Evolutionary conservation across 2,797 vertebrate genomes (phyloP).

Genomic region (Sebastes taczanowskii): DNA sequence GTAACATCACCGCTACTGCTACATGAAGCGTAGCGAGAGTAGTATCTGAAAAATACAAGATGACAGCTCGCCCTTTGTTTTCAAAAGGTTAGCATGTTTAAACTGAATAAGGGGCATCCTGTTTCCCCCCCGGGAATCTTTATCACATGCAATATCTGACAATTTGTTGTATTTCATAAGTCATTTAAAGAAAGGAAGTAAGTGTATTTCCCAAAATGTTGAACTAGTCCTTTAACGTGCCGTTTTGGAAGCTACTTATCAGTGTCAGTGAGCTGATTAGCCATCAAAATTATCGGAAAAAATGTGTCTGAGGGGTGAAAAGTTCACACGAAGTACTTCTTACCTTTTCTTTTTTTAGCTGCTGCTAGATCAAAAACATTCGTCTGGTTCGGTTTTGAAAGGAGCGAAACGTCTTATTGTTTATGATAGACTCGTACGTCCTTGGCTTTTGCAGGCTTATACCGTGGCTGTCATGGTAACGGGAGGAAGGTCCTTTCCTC

Average conservation of each 20-base stretch:
- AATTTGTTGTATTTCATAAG: background rate
- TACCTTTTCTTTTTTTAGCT: background rate
- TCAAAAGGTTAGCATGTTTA: background rate
- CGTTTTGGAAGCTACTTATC: background rate
- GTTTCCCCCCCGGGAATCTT: background rate
- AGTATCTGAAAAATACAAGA: background rate
- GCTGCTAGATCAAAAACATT: background rate
- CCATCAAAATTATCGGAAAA: background rate
- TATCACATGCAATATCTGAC: background rate
- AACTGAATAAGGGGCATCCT: background rate
- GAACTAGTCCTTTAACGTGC: background rate
- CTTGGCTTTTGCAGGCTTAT: background rate
- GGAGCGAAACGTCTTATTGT: background rate
- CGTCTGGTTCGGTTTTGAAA: background rate
- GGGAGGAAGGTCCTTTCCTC: background rate
- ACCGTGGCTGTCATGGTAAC: constrained; percentile 41
- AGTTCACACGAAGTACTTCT: background rate
- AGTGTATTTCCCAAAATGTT: background rate
- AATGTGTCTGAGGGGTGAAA: background rate
- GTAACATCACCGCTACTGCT: background rate
- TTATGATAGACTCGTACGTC: background rate
- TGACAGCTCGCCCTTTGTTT: background rate
- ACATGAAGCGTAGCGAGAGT: background rate
- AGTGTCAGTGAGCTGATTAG: background rate
- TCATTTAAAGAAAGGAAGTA: background rate